These are phyloP conservation scores for Falcaria lacertinaria DNA, from an alignment of 2,888 invertebrate genomes.

Conservation along the genomic window DNA sequence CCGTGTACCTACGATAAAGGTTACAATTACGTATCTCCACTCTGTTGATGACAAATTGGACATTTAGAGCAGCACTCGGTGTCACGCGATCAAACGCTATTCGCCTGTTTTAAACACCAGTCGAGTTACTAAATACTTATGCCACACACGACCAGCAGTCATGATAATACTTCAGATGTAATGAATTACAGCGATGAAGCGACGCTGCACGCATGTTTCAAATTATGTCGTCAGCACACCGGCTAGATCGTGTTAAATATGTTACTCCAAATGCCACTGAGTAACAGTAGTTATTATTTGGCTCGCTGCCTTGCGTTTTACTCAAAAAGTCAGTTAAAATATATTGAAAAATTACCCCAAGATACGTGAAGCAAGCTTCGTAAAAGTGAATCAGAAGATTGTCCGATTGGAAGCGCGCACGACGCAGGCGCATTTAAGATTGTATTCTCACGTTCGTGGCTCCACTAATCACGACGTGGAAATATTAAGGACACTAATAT, in stretches of 20 bases:
- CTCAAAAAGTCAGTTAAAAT: slow-evolving; percentile 29
- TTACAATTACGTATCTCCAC: neutral
- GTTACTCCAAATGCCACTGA: slow-evolving; percentile 58
- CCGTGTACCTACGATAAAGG: too few species aligned
- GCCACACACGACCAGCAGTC: slow-evolving; percentile 16
- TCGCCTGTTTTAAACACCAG: neutral
- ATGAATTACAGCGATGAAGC: slow-evolving; percentile 52
- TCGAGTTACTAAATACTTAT: slow-evolving; percentile 23
- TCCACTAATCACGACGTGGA: slow-evolving; percentile 69
- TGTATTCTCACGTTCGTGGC: slow-evolving; percentile 58
- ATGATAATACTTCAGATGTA: slow-evolving; percentile 37
- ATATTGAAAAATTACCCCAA: slow-evolving; percentile 8
- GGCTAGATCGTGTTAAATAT: slow-evolving; percentile 47
- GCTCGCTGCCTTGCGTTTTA: slow-evolving; percentile 62
- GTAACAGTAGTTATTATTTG: slow-evolving; percentile 59
- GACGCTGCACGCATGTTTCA: slow-evolving; percentile 49
- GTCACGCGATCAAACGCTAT: neutral
- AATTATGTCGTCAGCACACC: slow-evolving; percentile 63
- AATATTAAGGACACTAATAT: slow-evolving; percentile 76
- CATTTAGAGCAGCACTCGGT: neutral
- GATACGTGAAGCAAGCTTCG: slow-evolving; percentile 40
- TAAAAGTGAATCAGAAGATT: slow-evolving; percentile 57
- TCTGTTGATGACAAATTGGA: neutral
- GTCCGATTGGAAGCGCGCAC: slow-evolving; percentile 46
- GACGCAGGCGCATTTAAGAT: slow-evolving; percentile 42